These are phyloP conservation scores for Acronicta leporina DNA, from an alignment of 2,888 invertebrate species.

Conservation along the genomic window DNA sequence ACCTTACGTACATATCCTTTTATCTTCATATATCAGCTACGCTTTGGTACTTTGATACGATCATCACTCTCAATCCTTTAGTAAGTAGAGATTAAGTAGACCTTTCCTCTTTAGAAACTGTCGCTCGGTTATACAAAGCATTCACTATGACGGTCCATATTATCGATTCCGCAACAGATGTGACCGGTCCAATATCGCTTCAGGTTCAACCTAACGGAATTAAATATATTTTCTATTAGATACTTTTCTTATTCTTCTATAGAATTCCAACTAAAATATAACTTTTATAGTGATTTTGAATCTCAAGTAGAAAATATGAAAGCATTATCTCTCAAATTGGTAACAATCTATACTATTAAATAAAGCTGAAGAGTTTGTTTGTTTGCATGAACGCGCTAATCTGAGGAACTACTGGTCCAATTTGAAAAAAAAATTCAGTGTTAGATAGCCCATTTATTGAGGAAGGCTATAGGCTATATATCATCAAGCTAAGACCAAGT, in stretches of 20 bases:
- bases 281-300: background rate
- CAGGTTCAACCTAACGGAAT: slow-evolving; percentile 46
- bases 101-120: slow-evolving; percentile 14
- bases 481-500: no score
- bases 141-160: slow-evolving; percentile 39
- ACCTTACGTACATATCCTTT: background rate
- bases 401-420: no score
- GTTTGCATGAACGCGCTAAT: no score
- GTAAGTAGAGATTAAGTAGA: slow-evolving; percentile 28
- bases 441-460: no score
- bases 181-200: slow-evolving; percentile 51
- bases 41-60: slow-evolving; percentile 5
- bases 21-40: slow-evolving; percentile 1
- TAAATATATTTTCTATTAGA: slow-evolving; percentile 42
- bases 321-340: background rate
- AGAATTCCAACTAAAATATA: slow-evolving; percentile 19
- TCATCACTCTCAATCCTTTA: slow-evolving; percentile 31
- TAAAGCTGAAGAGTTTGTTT: no score
- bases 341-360: no score
- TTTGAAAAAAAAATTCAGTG: no score
- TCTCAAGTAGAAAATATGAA: slow-evolving; percentile 2
- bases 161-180: slow-evolving; percentile 57
- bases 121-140: slow-evolving; percentile 20
- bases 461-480: no score
- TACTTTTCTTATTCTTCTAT: slow-evolving; percentile 22